phyloP scores from a whole-genome alignment of 2,888 invertebrate genomes.

The Amiota mariae region DNA sequence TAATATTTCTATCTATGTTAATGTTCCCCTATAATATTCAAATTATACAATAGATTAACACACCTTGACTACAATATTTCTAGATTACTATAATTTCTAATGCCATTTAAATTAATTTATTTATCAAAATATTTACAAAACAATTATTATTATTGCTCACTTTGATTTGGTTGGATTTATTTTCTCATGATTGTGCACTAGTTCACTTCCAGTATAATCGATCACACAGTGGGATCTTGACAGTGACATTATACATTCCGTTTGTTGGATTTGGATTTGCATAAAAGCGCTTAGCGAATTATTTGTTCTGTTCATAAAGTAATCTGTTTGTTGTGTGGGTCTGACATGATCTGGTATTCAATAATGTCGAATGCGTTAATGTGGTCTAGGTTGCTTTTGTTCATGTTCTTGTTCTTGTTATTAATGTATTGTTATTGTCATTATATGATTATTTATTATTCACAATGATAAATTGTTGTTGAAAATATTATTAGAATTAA shows the following conservation, averaged over 20 bases:
- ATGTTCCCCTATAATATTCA: too few relatives aligned
- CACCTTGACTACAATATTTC: not conserved
- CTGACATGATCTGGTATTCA: conserved; percentile 16
- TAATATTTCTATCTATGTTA: too few relatives aligned
- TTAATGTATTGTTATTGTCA: not conserved
- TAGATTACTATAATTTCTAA: not conserved
- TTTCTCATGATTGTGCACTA: conserved; percentile 29
- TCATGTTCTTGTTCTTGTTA: conserved; percentile 11
- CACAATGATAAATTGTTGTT: conserved; percentile 21
- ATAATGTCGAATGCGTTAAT: conserved; percentile 30
- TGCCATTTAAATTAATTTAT: conserved; percentile 24
- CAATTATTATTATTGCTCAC: conserved; percentile 55
- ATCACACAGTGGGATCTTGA: conserved; percentile 56
- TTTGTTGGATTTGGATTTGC: conserved; percentile 1
- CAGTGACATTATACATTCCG: conserved; percentile 5
- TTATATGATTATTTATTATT: not conserved
- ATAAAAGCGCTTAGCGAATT: conserved; percentile 12
- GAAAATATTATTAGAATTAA: conserved; percentile 23
- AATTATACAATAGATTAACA: not conserved
- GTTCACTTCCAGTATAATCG: conserved; percentile 60
- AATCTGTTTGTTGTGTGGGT: conserved; percentile 15
- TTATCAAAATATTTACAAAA: conserved; percentile 63
- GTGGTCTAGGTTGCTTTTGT: conserved; percentile 31
- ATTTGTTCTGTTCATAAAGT: conserved; percentile 6
- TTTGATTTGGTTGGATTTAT: conserved; percentile 12